Evolutionary conservation across 2,888 invertebrate genomes (phyloP).

Genomic region (Xanthorhoe designata): DNA sequence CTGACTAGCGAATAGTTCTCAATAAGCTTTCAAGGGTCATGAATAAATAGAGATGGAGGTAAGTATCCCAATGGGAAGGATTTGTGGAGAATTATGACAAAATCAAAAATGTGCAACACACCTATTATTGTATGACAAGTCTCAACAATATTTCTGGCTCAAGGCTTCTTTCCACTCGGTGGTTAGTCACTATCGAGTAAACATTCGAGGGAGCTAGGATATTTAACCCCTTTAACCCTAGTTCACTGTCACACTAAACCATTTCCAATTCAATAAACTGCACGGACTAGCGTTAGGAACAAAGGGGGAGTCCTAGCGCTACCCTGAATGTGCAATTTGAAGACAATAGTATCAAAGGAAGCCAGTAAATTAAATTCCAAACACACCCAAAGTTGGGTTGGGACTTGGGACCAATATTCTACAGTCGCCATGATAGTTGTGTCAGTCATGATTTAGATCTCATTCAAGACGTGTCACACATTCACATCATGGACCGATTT

Average conservation of each 20-base stretch:
- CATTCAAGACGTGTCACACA: too few species aligned
- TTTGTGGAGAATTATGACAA: not conserved
- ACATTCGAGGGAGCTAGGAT: not conserved
- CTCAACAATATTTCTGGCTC: too few species aligned
- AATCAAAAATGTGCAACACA: too few species aligned
- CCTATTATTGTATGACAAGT: too few species aligned
- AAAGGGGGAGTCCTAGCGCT: not conserved
- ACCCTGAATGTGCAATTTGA: not conserved
- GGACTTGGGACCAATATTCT: too few species aligned
- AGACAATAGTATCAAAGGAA: not conserved
- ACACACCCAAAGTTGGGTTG: too few species aligned
- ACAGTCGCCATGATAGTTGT: too few species aligned
- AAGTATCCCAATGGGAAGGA: not conserved
- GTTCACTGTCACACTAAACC: slow-evolving; percentile 2
- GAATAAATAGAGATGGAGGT: not conserved
- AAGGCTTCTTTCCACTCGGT: too few species aligned
- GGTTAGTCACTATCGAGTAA: not conserved
- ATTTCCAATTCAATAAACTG: slow-evolving; percentile 20
- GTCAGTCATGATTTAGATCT: too few species aligned
- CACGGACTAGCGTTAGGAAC: slow-evolving; percentile 5
- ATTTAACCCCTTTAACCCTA: slow-evolving; percentile 3
- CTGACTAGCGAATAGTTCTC: slow-evolving; percentile 12
- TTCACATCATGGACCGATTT: too few species aligned
- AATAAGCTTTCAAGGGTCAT: not conserved
- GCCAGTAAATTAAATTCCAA: not conserved